Conservation (phyloP, 2,797 vertebrate species). For the Numenius phaeopus region DNA sequence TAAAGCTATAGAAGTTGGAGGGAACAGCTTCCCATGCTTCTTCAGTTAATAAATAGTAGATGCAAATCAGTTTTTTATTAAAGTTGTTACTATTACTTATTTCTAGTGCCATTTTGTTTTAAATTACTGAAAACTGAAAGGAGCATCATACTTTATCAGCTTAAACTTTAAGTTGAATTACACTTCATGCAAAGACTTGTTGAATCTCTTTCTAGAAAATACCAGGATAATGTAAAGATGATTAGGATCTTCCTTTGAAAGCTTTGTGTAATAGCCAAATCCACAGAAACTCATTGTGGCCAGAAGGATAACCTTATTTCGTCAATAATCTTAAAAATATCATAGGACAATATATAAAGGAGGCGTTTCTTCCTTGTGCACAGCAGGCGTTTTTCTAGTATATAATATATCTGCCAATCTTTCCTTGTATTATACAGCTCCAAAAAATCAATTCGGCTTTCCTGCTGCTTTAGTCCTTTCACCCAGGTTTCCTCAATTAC, state of each 20-base stretch:
- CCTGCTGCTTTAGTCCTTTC: conserved; percentile 63
- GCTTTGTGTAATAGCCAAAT: background rate
- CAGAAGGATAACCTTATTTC: conserved; percentile 30
- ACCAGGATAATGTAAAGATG: background rate
- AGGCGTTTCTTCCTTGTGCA: conserved; percentile 46
- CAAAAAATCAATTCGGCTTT: conserved; percentile 52
- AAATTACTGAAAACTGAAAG: conserved; percentile 50
- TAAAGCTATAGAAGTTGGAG: background rate
- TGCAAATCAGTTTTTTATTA: background rate
- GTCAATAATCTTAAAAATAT: conserved; percentile 48
- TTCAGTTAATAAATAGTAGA: background rate
- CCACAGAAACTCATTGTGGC: conserved; percentile 16
- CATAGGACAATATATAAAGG: conserved; percentile 33
- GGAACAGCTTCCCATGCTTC: background rate
- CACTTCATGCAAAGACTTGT: background rate
- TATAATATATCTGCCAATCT: conserved; percentile 61
- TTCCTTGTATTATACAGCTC: conserved; percentile 39
- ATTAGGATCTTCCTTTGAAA: conserved; percentile 54
- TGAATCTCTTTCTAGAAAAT: conserved; percentile 40
- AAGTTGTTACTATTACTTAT: background rate
- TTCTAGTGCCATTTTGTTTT: background rate
- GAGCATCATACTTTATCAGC: conserved; percentile 15
- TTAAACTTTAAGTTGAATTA: conserved; percentile 59
- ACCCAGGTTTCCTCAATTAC: conserved; percentile 46
- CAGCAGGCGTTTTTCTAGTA: background rate